Base-by-base conservation (phyloP, 2,797 vertebrate species). In the Apogon hyalosoma region DNA sequence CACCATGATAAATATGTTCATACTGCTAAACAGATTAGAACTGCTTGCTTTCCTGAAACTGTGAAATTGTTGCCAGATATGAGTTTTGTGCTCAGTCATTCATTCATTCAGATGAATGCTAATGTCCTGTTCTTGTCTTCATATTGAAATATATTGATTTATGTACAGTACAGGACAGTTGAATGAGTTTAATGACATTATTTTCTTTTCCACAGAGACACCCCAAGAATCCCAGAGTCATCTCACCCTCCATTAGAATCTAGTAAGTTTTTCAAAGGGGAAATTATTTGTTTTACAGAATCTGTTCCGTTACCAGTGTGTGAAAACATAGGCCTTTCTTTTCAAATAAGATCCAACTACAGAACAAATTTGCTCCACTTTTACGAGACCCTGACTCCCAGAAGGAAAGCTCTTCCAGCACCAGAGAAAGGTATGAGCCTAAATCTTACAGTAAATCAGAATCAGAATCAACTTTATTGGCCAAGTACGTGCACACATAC, bases 161-260 rank as follows among this genome's bases (percentile, higher is more conserved):
- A 9, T 21, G 40, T 47, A 5, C 2, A 28, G 24, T 4, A 28
- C n/a, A 55, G 52, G 19, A n/a, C 4, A 45, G 38, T 39, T 42
- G 0, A 33, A 21, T 6, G 33, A 19, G 14, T 67, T 66, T 15
- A 33, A 14, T 15, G n/a, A 51, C 48, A 70, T 9, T 41, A 12
- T 60, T 40, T 80, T 1, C 15, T 19, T 31, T 81, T 76, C 92
- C 66, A 52, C 91, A 99, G 98, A 91, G 97, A 98, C 86, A 98
- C 95, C 90, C 97, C 97, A 77, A 93, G 97, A 93, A 97, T 98
- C 88, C 98, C 98, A 2, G 97, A 98, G 88, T 97, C 95, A 64
- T 96, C 97, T 51, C 97, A 99, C 71, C 97, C 97, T 88, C 97
- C 97, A 7, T 88, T 99, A 91, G 98, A 99, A 85, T 99, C 97